Evolutionary conservation across 2,113 vertebrate species (phyloP).

Genomic region (Hippocampus zosterae): DNA sequence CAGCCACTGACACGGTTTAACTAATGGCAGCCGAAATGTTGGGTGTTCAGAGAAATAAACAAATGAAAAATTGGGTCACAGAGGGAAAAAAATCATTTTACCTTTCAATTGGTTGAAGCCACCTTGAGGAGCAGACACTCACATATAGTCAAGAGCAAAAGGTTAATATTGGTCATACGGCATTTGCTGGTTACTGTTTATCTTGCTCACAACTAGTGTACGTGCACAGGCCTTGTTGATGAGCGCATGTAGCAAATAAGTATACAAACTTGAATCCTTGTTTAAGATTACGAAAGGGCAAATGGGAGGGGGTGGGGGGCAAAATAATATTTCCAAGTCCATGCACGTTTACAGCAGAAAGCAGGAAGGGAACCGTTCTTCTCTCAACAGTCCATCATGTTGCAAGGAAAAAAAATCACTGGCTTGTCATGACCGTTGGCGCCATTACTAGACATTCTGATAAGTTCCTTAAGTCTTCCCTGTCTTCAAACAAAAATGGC

Average conservation of each 20-base stretch:
- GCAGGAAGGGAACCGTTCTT: constrained; percentile 21
- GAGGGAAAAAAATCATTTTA: constrained; percentile 46
- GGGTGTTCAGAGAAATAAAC: constrained; percentile 63
- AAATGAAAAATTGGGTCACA: constrained; percentile 60
- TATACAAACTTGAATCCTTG: constrained; percentile 27
- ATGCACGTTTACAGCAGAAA: constrained; percentile 22
- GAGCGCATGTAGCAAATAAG: constrained; percentile 18
- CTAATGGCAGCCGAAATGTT: constrained; percentile 69
- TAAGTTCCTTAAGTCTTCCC: constrained; percentile 1
- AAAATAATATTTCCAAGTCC: constrained; percentile 31
- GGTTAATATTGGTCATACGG: constrained; percentile 61
- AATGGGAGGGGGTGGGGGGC: neutral
- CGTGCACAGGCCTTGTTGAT: constrained; percentile 26
- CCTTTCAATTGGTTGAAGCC: constrained; percentile 51
- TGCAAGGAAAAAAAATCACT: neutral
- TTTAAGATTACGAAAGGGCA: constrained; percentile 25
- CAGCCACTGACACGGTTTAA: constrained; percentile 53
- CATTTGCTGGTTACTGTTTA: constrained; percentile 44
- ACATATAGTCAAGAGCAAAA: constrained; percentile 39
- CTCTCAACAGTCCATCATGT: constrained; percentile 18
- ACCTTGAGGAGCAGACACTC: constrained; percentile 21
- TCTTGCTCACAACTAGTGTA: constrained; percentile 34
- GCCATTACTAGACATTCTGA: neutral
- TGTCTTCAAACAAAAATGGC: neutral
- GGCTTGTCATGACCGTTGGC: constrained; percentile 18